These are phyloP conservation scores for Adelges cooleyi DNA, from an alignment of 1,140 invertebrate species.

Conservation along the genomic window DNA sequence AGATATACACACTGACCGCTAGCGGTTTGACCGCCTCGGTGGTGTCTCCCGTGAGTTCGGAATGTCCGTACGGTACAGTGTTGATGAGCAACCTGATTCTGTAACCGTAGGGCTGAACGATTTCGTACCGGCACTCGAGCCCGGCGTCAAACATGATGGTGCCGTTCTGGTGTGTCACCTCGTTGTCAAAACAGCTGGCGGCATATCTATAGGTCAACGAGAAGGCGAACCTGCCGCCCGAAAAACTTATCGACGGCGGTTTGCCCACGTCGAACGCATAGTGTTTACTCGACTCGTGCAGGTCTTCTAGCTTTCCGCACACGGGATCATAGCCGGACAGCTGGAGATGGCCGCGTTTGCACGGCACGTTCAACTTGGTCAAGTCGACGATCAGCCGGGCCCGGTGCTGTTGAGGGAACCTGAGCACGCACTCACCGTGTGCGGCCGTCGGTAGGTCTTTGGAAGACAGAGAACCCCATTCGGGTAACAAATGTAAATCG, in stretches of 20 bases:
- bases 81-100: conserved; percentile 36
- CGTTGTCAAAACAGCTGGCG: conserved; percentile 53
- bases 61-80: neutral
- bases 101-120: conserved; percentile 52
- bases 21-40: neutral
- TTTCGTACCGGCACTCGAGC: conserved; percentile 48
- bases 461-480: conserved; percentile 31
- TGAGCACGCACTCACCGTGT: conserved; percentile 30
- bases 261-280: conserved; percentile 43
- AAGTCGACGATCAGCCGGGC: conserved; percentile 47
- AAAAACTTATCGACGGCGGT: conserved; percentile 39
- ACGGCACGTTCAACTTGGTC: conserved; percentile 50
- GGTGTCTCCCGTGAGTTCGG: neutral
- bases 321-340: conserved; percentile 37
- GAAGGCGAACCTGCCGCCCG: conserved; percentile 49
- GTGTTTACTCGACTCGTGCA: conserved; percentile 42
- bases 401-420: conserved; percentile 34
- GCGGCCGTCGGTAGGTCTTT: conserved; percentile 4
- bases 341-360: conserved; percentile 44
- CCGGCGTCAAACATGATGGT: conserved; percentile 45
- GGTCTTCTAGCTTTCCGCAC: conserved; percentile 53
- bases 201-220: conserved; percentile 47
- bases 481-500: conserved; percentile 36
- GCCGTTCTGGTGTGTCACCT: conserved; percentile 46
- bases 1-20: neutral